Percentiles rank a stretch among this genome's conserved stretches.
Evolutionary conservation across 2,113 vertebrate genomes (phyloP).

Genomic region (Perccottus glenii): DNA sequence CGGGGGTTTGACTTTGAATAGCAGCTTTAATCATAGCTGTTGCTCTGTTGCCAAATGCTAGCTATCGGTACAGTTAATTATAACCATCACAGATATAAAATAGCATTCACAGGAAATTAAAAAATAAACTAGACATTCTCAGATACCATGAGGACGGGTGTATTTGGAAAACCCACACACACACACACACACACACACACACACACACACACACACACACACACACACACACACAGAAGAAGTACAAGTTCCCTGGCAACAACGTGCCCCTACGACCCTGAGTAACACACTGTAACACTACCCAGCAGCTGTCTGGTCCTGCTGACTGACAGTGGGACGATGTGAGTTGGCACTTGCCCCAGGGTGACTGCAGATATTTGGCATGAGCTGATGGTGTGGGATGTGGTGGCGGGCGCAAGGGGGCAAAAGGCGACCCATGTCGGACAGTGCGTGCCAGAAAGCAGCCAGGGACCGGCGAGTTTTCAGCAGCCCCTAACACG

Average conservation of each 20-base stretch:
- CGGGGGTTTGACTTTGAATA: conserved; percentile 32
- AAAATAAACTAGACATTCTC: conserved; percentile 1
- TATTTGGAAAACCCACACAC: conserved; percentile 1
- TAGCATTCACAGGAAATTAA: background rate
- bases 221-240: conserved; percentile 19
- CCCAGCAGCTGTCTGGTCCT: conserved; percentile 67
- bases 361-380: conserved; percentile 61
- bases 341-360: conserved; percentile 64
- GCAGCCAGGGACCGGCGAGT: conserved; percentile 8
- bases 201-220: conserved; percentile 1
- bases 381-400: conserved; percentile 62
- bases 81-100: conserved; percentile 8
- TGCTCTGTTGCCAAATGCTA: conserved; percentile 22
- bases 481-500: conserved; percentile 16
- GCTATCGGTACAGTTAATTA: conserved; percentile 6
- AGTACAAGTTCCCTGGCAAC: conserved; percentile 54
- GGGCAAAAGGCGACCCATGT: conserved; percentile 43
- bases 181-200: conserved; percentile 5
- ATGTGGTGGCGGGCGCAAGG: conserved; percentile 48
- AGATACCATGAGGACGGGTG: background rate
- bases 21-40: conserved; percentile 30
- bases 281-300: conserved; percentile 56
- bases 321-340: conserved; percentile 67
- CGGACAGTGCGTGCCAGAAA: conserved; percentile 35
- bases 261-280: conserved; percentile 32